phyloP scores from a whole-genome alignment of 2,797 vertebrate species.

The Eulemur mongoz region DNA sequence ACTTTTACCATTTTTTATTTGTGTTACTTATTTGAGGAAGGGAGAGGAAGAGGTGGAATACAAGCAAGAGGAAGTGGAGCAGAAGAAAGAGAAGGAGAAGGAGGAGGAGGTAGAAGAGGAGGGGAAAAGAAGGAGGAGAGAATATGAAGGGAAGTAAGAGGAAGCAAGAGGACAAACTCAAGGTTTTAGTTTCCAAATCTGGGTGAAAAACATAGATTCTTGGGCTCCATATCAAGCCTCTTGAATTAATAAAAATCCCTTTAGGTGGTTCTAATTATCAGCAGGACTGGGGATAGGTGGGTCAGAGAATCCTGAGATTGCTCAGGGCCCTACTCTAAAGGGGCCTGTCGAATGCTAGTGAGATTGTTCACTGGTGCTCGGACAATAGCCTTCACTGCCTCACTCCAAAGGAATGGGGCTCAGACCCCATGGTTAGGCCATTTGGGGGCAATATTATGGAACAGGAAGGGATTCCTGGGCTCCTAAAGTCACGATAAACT shows the following conservation, averaged over 20 bases:
- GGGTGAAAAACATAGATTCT: not conserved
- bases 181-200: not conserved
- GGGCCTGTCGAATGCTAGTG: not conserved
- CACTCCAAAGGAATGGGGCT: not conserved
- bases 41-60: not conserved
- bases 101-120: not conserved
- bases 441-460: not conserved
- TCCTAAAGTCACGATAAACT: not conserved
- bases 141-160: not conserved
- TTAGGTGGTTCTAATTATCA: not conserved
- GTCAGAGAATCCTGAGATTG: not conserved
- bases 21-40: slow-evolving; percentile 8
- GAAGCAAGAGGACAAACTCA: not conserved
- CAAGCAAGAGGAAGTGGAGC: not conserved
- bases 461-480: not conserved
- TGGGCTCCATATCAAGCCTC: not conserved
- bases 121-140: too few species aligned
- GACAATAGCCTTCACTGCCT: not conserved
- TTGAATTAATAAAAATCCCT: not conserved
- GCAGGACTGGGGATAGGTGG: not conserved
- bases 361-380: not conserved
- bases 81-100: too few species aligned
- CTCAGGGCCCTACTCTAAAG: not conserved
- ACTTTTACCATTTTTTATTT: not conserved
- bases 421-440: not conserved